Evolutionary conservation across 2,797 vertebrate species (phyloP).

Genomic region (Lagocephalus sceleratus): DNA sequence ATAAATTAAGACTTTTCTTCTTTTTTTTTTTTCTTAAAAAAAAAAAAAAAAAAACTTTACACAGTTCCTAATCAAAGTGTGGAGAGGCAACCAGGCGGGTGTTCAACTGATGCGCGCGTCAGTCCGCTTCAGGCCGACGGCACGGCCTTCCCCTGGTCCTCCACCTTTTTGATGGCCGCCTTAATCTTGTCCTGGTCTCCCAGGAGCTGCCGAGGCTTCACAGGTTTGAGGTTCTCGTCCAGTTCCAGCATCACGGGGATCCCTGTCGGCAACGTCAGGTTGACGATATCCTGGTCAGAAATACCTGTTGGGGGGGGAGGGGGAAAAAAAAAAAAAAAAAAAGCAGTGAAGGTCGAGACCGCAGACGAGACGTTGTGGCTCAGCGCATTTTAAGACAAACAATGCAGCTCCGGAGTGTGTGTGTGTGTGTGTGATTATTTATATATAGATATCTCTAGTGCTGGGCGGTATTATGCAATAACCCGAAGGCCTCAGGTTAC

Average conservation of each 20-base stretch:
- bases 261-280: slow-evolving; percentile 91
- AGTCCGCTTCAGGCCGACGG: slow-evolving; percentile 41
- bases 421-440: not conserved
- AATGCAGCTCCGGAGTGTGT: not conserved
- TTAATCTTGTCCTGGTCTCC: slow-evolving; percentile 92
- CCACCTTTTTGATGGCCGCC: slow-evolving; percentile 95
- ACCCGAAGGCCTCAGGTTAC: slow-evolving; percentile 9
- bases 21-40: no score
- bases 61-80: slow-evolving; percentile 15
- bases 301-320: slow-evolving; percentile 86
- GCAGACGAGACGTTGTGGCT: no score
- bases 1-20: slow-evolving; percentile 15
- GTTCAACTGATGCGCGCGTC: slow-evolving; percentile 10
- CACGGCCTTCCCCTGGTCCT: slow-evolving; percentile 94
- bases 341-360: not conserved
- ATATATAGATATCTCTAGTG: not conserved
- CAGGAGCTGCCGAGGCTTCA: slow-evolving; percentile 86
- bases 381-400: slow-evolving; percentile 7
- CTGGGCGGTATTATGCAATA: slow-evolving; percentile 23
- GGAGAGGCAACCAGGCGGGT: not conserved
- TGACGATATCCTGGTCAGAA: slow-evolving; percentile 86
- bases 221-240: slow-evolving; percentile 84
- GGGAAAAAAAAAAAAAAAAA: no score
- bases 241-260: slow-evolving; percentile 91
- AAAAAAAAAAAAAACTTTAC: not conserved